Evolutionary conservation across 2,888 invertebrate species (phyloP).

Genomic region (Phytoseiulus persimilis): DNA sequence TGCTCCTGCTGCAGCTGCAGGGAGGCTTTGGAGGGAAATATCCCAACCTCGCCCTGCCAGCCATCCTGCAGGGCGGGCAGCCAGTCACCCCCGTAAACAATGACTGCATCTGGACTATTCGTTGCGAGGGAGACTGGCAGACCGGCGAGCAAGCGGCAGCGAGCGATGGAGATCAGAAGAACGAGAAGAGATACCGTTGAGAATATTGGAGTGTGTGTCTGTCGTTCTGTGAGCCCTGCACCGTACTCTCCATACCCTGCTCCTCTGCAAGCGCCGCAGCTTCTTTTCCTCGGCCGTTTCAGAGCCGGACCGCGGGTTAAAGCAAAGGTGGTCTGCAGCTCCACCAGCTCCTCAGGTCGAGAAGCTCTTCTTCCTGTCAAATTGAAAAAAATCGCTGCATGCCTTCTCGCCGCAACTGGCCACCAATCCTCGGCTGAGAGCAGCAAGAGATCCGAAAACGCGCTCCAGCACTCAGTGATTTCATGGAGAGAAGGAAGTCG

Average conservation of each 20-base stretch:
- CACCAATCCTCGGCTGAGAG: neutral
- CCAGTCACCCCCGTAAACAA: neutral
- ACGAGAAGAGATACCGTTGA: neutral
- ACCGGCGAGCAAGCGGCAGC: neutral
- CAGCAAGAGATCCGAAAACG: no score
- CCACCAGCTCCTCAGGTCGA: neutral
- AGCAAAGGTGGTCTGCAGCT: neutral
- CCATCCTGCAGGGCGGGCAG: neutral
- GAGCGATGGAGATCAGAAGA: neutral
- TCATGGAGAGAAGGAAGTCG: no score
- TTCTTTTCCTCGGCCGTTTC: neutral
- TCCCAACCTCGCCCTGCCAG: neutral
- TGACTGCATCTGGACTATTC: conserved; percentile 5
- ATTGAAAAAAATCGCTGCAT: neutral
- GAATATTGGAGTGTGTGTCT: neutral
- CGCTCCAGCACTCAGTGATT: no score
- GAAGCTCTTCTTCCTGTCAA: neutral
- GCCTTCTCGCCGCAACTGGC: neutral
- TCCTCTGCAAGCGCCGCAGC: neutral
- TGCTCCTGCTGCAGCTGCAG: neutral
- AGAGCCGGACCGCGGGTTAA: neutral
- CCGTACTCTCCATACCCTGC: neutral
- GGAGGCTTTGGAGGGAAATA: neutral
- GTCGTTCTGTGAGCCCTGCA: neutral
- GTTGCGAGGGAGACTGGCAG: neutral